A percentile compares a stretch with the other conserved stretches of the same genome.
phyloP scores from a whole-genome alignment of 2,113 vertebrate species.

The Apus apus region DNA sequence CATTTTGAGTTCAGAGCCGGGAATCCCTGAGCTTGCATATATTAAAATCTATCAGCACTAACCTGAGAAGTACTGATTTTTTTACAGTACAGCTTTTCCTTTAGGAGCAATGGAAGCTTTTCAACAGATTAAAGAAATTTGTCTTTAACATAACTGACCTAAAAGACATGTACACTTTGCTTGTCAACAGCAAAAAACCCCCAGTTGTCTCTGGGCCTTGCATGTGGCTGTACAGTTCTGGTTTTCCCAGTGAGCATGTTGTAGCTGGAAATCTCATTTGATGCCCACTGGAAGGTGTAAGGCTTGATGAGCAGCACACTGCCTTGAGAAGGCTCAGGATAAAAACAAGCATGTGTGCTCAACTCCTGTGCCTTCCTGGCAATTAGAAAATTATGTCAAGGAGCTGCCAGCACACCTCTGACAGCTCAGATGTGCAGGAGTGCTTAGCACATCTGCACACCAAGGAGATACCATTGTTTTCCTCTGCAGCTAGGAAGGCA shows the following conservation, averaged over 20 bases:
- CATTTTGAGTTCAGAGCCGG: background rate
- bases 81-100: background rate
- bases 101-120: background rate
- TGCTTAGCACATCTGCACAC: background rate
- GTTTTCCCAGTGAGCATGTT: background rate
- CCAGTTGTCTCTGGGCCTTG: background rate
- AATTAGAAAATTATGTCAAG: background rate
- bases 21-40: background rate
- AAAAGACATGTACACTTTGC: background rate
- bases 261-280: background rate
- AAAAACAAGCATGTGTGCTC: background rate
- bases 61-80: background rate
- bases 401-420: background rate
- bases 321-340: background rate
- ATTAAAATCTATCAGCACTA: background rate
- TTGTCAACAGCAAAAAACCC: background rate
- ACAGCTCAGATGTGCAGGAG: background rate
- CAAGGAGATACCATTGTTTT: background rate
- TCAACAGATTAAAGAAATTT: background rate
- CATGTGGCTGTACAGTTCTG: background rate
- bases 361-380: background rate
- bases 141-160: background rate
- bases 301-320: fast-evolving
- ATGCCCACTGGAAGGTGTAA: background rate
- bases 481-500: background rate